Conservation (phyloP, 1,140 invertebrate species). For the Thaumetopoea pityocampa region DNA sequence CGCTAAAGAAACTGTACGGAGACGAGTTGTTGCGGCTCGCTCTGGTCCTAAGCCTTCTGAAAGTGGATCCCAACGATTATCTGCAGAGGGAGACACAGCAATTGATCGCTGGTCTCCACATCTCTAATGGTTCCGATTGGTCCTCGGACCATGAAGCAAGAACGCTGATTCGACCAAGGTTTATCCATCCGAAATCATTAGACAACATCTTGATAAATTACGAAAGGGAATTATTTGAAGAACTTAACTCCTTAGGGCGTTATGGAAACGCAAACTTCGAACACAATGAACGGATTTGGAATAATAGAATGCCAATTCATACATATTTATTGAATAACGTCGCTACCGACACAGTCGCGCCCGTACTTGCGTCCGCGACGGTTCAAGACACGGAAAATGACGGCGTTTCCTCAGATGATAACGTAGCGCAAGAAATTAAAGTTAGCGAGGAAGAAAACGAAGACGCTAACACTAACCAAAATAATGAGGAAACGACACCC, state of each 20-base stretch:
- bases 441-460: conserved; percentile 50
- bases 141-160: conserved; percentile 75
- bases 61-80: conserved; percentile 83
- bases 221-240: conserved; percentile 84
- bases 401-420: conserved; percentile 57
- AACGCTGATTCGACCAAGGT: conserved; percentile 77
- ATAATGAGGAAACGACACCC: conserved; percentile 22
- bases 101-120: conserved; percentile 73
- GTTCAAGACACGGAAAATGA: conserved; percentile 34
- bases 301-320: conserved; percentile 52
- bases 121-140: conserved; percentile 82
- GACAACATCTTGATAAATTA: conserved; percentile 85
- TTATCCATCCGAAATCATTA: conserved; percentile 84
- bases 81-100: conserved; percentile 75
- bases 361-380: conserved; percentile 35
- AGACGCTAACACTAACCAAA: background rate
- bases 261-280: conserved; percentile 35
- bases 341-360: conserved; percentile 55
- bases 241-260: conserved; percentile 82
- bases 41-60: conserved; percentile 84
- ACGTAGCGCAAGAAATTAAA: conserved; percentile 64
- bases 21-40: conserved; percentile 88
- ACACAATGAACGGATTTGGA: conserved; percentile 58
- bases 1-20: conserved; percentile 84
- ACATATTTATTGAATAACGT: conserved; percentile 69